Evolutionary conservation across 2,797 vertebrate genomes (phyloP), one percentile per base, ranked within the genome.

Genomic region (Danio albolineatus): DNA sequence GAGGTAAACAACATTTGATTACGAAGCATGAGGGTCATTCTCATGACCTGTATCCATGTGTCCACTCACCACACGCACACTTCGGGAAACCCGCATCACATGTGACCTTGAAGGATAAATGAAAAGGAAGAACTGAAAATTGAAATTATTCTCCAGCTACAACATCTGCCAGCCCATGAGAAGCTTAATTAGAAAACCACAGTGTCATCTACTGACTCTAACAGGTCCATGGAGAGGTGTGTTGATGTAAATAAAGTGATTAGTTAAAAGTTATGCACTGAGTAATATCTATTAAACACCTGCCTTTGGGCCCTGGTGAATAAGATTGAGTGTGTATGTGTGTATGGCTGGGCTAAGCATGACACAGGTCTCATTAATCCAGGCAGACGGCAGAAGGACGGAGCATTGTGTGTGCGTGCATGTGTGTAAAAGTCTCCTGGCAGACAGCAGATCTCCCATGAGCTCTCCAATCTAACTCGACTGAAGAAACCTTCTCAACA

Each of bases 211-310:
- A 78, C 61, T 61, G 56, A 71, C 36, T 67, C 39, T 43, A 61
- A 71, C 53, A 44, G 28, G 36, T 78, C 56, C 57, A 53, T 21
- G 39, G 56, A 71, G 76, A 79, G 54, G 10, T 13, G n/a, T 71
- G 46, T 6, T 51, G 38, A 72, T 77, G 51, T 44, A 66, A 76
- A 78, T 72, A 82, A 72, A 56, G 48, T 64, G 57, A 16, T 65
- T 77, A 49, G 36, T 61, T 65, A 21, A 66, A 71, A 48, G 59
- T 64, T 72, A 49, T 41, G 28, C n/a, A 39, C 1, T 0, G 8
- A 17, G 60, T 78, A 70, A 72, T 43, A 59, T 82, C 59, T 28
- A 72, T 66, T 78, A 78, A 78, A 73, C 80, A 78, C 60, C 72
- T 72, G 73, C 73, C 72, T 76, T 79, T 73, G 49, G 67, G 72